Conservation (phyloP, 2,888 invertebrate genomes). For the Ditula angustiorana region DNA sequence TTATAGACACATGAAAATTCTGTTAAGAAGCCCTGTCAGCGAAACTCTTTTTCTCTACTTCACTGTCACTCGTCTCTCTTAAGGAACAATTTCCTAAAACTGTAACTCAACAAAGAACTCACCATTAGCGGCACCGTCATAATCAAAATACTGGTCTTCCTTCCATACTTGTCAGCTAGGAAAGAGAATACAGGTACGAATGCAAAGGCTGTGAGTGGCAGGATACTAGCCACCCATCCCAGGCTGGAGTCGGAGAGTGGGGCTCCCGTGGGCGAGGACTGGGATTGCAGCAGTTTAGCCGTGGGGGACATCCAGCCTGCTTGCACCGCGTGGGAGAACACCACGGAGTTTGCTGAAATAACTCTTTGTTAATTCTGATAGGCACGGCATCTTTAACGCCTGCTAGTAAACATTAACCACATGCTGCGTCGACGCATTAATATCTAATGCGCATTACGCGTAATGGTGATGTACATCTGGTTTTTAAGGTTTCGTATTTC, state of each 20-base stretch:
- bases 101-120: slow-evolving; percentile 50
- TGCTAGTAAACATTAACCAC: neutral
- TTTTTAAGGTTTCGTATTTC: no score
- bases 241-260: slow-evolving; percentile 55
- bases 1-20: no score
- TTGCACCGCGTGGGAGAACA: slow-evolving; percentile 61
- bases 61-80: neutral
- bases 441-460: no score
- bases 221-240: slow-evolving; percentile 64
- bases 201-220: slow-evolving; percentile 60
- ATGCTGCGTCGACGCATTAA: no score
- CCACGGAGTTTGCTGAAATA: slow-evolving; percentile 59
- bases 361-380: neutral
- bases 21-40: no score
- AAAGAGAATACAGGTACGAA: slow-evolving; percentile 62
- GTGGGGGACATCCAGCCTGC: slow-evolving; percentile 68
- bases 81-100: neutral
- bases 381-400: neutral
- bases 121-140: slow-evolving; percentile 68
- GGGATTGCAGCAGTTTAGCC: slow-evolving; percentile 56
- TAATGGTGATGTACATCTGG: no score
- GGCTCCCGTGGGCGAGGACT: slow-evolving; percentile 49
- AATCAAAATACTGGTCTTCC: slow-evolving; percentile 61
- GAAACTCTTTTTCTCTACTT: neutral
- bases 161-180: slow-evolving; percentile 57